Evolutionary conservation across 2,888 invertebrate genomes (phyloP).

Genomic region (Lymantria dispar): DNA sequence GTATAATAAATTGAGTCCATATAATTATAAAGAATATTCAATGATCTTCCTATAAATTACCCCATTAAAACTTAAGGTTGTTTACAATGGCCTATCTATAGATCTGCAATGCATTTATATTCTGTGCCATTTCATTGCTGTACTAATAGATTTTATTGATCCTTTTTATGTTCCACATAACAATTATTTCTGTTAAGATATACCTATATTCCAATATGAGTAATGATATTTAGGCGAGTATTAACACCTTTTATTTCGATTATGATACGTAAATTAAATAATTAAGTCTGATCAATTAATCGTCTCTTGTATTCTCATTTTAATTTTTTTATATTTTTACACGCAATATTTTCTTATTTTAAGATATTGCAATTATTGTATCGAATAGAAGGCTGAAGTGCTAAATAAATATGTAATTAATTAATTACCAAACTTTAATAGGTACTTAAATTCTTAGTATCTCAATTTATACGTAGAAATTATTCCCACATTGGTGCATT

Average conservation of each 20-base stretch:
- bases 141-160: background rate
- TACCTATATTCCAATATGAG: no score
- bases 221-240: no score
- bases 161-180: background rate
- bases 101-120: constrained; percentile 32
- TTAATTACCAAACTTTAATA: constrained; percentile 33
- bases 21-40: no score
- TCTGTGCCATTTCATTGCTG: constrained; percentile 36
- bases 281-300: constrained; percentile 21
- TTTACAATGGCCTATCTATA: constrained; percentile 27
- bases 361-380: constrained; percentile 34
- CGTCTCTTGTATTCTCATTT: constrained; percentile 13
- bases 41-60: background rate
- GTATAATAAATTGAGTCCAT: no score
- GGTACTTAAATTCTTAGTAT: constrained; percentile 46
- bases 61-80: constrained; percentile 13
- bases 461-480: constrained; percentile 25
- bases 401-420: constrained; percentile 28
- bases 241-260: no score
- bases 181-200: no score
- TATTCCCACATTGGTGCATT: constrained; percentile 57
- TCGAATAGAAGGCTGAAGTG: constrained; percentile 40
- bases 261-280: no score
- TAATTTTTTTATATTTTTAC: constrained; percentile 24
- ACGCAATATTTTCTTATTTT: constrained; percentile 30